Conservation (phyloP, 2,888 invertebrate species). For the Cosmia trapezina region DNA sequence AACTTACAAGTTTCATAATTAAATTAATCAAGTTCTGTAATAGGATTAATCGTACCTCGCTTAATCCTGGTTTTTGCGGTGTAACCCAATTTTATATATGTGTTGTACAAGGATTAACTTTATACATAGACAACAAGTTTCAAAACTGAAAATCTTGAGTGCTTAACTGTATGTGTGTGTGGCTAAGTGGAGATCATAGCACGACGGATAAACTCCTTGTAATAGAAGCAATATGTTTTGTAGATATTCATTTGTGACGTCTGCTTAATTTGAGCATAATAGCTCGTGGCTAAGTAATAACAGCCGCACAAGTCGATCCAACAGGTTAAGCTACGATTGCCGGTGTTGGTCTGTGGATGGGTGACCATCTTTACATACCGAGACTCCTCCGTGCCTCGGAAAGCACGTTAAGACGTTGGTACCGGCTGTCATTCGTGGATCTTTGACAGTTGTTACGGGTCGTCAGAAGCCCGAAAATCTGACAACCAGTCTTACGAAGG, state of each 20-base stretch:
- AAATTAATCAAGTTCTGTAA: slow-evolving; percentile 44
- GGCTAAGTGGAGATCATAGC: no score
- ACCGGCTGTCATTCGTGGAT: no score
- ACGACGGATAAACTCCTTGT: background rate
- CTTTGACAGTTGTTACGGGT: no score
- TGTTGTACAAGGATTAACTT: background rate
- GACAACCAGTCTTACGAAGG: no score
- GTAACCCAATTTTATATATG: slow-evolving; percentile 15
- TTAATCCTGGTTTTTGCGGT: slow-evolving; percentile 31
- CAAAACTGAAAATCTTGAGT: background rate
- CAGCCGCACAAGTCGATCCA: no score
- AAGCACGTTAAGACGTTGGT: no score
- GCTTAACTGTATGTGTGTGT: background rate
- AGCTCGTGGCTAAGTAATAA: no score
- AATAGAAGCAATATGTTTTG: background rate
- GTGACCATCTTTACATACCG: no score
- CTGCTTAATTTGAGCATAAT: background rate
- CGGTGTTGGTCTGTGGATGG: no score
- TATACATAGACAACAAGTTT: background rate
- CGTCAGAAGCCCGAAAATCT: no score
- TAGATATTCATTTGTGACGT: background rate
- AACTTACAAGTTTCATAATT: slow-evolving; percentile 46
- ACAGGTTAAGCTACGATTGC: no score
- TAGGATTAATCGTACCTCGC: slow-evolving; percentile 38
- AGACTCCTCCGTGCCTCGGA: no score